These are phyloP conservation scores for Suncus etruscus DNA, from an alignment of 2,113 vertebrate genomes.

Conservation along the genomic window DNA sequence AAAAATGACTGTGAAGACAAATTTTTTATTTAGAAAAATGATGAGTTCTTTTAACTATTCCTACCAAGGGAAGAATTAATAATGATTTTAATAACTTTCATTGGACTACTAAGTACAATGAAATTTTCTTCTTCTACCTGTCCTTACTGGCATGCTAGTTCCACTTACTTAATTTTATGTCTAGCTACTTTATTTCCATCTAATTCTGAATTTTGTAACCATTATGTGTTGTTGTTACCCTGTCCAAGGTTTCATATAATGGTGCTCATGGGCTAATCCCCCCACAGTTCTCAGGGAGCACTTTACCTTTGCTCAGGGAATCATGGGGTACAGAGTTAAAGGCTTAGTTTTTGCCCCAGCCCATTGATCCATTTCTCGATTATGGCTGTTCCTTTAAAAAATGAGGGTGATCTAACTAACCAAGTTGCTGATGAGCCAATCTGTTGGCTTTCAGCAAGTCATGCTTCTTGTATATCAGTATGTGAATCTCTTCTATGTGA, in stretches of 20 bases:
- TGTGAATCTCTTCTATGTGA: neutral
- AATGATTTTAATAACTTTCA: neutral
- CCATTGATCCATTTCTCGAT: too few species aligned
- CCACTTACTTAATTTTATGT: too few species aligned
- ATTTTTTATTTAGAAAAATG: neutral
- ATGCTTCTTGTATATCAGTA: neutral
- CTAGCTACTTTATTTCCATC: neutral
- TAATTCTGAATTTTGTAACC: neutral
- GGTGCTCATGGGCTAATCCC: too few species aligned
- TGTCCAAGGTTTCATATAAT: neutral
- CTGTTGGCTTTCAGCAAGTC: neutral
- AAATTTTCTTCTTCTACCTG: neutral
- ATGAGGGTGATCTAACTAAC: neutral
- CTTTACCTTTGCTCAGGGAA: too few species aligned
- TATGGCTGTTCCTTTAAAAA: neutral
- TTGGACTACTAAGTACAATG: neutral
- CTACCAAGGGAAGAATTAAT: neutral
- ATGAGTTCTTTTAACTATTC: neutral
- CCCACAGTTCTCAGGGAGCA: too few species aligned
- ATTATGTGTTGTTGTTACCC: neutral
- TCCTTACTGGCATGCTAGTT: neutral
- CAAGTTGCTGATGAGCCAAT: neutral
- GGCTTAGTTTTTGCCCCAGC: too few species aligned
- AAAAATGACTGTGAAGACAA: conserved; percentile 37
- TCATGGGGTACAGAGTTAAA: too few species aligned